Evolutionary conservation across 2,888 invertebrate species (phyloP), one percentile per base, ranked within the genome.

Genomic region (Drosophila testacea): DNA sequence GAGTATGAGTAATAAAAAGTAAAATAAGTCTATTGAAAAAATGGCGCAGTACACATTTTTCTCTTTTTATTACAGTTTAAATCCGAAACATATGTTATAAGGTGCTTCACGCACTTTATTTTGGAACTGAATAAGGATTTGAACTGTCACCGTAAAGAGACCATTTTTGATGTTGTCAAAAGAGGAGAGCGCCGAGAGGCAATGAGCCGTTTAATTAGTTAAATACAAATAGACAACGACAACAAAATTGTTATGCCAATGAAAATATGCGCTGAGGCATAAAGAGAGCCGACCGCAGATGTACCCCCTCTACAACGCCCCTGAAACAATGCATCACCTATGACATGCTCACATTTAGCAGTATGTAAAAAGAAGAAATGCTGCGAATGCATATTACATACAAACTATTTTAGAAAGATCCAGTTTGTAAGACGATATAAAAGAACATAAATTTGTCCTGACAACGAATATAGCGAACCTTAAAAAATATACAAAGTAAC

Each of bases 361-460:
- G 39, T 22, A 22, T 22, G 0, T 22, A 22, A 11, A 11, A 4
- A 11, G 13, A 30, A 6, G 6, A 50, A 22, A 6, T 36, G 50
- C 16, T 51, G 51, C 51, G 16, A 16, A 16, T 22, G 22, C 22
- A 22, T 22, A 22, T 22, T 3, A 22, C 22, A 22, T 22, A 0
- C 27, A 1, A 27, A 5, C 4, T 16, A 16, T 16, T 16, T 16
- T 16, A 16, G 16, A 16, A 1, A 16, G 16, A 16, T 11, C n/a
- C 6, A 34, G n/a, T 16, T 4, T 36, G 32, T 42, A 36, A 36
- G 44, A 52, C 51, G 51, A 28, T 22, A 22, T 22, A 9, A 30
- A 30, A 75, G 66, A 87, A 89, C 88, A 89, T 72, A 90, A 86
- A 83, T 90, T 89, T 90, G 90, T 79, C 90, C 89, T 88, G 90